Percentiles rank a stretch among this genome's conserved stretches.
Conservation (phyloP, 2,888 invertebrate species). For the Apodemia mormo region DNA sequence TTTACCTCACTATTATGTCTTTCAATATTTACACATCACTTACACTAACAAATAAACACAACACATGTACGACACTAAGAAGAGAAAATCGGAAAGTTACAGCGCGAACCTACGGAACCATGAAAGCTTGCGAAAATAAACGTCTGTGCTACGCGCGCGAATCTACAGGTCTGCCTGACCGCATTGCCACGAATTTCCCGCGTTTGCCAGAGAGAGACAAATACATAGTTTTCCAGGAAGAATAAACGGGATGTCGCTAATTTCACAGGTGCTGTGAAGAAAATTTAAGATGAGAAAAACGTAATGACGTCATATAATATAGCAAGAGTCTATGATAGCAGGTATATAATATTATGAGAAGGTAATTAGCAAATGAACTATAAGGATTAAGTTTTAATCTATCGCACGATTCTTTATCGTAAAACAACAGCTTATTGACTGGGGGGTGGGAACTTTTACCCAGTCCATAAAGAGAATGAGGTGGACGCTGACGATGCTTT, state of each 20-base stretch:
- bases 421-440: background rate
- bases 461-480: too few relatives aligned
- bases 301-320: constrained; percentile 40
- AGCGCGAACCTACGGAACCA: constrained; percentile 33
- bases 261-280: constrained; percentile 29
- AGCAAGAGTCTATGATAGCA: background rate
- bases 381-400: constrained; percentile 8
- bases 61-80: constrained; percentile 42
- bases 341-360: constrained; percentile 9
- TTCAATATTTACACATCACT: constrained; percentile 52
- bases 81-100: constrained; percentile 37
- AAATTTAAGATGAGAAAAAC: constrained; percentile 49
- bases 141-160: constrained; percentile 61
- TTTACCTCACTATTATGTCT: constrained; percentile 71
- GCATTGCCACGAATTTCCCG: constrained; percentile 66
- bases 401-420: background rate
- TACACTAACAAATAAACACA: constrained; percentile 41
- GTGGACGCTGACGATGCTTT: too few relatives aligned
- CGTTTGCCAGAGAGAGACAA: constrained; percentile 36
- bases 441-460: too few relatives aligned
- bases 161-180: constrained; percentile 71
- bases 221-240: constrained; percentile 22
- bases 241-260: constrained; percentile 32
- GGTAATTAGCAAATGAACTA: constrained; percentile 11
- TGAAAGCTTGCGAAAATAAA: constrained; percentile 47